These are phyloP conservation scores for Henicopernis longicauda DNA, from an alignment of 2,113 vertebrate genomes.

Conservation along the genomic window DNA sequence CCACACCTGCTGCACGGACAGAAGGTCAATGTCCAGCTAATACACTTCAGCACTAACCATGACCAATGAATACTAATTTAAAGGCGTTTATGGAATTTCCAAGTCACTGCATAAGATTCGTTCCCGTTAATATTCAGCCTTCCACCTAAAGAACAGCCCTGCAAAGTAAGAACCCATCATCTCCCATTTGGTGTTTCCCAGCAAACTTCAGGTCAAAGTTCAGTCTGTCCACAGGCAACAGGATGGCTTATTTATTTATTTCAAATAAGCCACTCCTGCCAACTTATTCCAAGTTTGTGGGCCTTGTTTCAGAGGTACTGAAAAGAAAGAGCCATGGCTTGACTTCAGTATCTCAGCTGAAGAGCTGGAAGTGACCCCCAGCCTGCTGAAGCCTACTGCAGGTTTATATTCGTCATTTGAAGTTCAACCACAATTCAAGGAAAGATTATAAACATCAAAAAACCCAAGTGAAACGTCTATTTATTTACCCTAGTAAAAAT, in stretches of 20 bases:
- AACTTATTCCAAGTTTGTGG: neutral
- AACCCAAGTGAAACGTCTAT: neutral
- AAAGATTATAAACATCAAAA: neutral
- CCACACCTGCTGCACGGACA: rapidly evolving
- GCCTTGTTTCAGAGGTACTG: neutral
- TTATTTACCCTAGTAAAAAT: neutral
- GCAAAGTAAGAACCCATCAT: neutral
- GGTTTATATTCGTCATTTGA: neutral
- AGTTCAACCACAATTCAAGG: neutral
- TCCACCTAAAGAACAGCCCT: too few species aligned
- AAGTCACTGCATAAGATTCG: too few species aligned
- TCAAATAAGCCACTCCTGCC: neutral
- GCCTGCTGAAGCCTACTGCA: neutral
- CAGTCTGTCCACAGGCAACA: neutral
- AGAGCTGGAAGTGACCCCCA: neutral
- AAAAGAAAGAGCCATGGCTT: neutral
- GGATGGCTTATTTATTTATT: neutral
- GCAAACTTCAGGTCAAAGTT: neutral
- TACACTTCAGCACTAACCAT: neutral
- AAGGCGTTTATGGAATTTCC: neutral
- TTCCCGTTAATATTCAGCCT: neutral
- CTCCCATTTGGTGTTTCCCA: rapidly evolving
- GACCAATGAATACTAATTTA: neutral
- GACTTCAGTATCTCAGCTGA: neutral
- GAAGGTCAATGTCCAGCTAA: neutral